These are phyloP conservation scores for Zygothrica quintamaculata DNA, from an alignment of 2,888 invertebrate species.

Conservation along the genomic window DNA sequence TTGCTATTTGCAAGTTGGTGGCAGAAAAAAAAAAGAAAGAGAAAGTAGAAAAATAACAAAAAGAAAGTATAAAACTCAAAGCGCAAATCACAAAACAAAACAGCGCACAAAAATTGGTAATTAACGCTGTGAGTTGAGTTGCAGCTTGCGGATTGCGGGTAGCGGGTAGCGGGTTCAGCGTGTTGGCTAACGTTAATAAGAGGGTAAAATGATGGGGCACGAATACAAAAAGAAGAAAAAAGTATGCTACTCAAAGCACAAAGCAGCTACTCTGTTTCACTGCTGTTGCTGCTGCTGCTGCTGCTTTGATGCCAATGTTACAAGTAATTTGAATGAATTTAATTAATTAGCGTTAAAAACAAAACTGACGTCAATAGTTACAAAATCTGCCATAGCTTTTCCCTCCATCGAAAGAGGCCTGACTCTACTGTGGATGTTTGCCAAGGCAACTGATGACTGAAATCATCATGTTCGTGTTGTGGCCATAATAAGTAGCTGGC, in stretches of 20 bases:
- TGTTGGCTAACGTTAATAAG: no score
- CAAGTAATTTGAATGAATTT: constrained; percentile 77
- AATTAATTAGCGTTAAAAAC: constrained; percentile 80
- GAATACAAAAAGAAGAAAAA: constrained; percentile 14
- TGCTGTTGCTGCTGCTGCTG: constrained; percentile 12
- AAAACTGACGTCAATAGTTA: constrained; percentile 73
- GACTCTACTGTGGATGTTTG: constrained; percentile 9
- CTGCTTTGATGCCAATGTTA: constrained; percentile 55
- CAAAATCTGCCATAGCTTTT: constrained; percentile 17
- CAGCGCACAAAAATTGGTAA: constrained; percentile 64
- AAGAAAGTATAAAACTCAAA: constrained; percentile 32
- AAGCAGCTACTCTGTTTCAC: constrained; percentile 4
- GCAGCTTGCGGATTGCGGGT: neutral
- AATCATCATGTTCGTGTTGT: constrained; percentile 22
- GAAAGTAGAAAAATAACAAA: no score
- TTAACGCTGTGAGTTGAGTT: constrained; percentile 55
- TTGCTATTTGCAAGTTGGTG: constrained; percentile 36
- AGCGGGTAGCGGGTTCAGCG: no score
- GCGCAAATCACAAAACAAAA: constrained; percentile 70
- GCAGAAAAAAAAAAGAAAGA: no score
- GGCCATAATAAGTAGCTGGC: constrained; percentile 48
- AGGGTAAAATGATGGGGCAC: constrained; percentile 11
- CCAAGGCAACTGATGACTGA: constrained; percentile 32
- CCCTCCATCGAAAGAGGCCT: neutral
- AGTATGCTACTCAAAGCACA: constrained; percentile 13